Evolutionary conservation across 2,797 vertebrate genomes (phyloP).

Genomic region (Myotis pilosus): DNA sequence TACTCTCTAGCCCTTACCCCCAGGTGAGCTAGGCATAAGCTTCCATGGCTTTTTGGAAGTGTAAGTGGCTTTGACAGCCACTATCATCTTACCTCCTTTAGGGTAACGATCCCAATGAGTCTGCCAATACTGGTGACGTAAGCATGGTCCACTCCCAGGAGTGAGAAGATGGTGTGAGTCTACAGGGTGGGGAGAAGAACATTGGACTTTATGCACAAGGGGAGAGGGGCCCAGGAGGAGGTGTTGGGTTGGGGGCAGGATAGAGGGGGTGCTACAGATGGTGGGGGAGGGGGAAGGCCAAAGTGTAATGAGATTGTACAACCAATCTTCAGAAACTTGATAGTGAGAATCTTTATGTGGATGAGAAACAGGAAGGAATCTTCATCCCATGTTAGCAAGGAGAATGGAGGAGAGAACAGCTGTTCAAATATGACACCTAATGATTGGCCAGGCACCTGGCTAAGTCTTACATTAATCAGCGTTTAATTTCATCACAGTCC

Average conservation of each 20-base stretch:
- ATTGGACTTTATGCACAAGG: neutral
- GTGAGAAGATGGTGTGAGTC: constrained; percentile 97
- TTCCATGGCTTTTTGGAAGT: neutral
- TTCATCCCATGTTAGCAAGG: neutral
- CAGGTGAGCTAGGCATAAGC: neutral
- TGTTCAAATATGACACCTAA: neutral
- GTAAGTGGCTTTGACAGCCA: neutral
- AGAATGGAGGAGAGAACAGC: neutral
- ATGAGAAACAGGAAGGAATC: neutral
- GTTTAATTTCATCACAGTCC: neutral
- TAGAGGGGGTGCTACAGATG: neutral
- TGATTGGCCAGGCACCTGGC: neutral
- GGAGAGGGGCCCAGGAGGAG: neutral
- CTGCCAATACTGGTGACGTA: constrained; percentile 97
- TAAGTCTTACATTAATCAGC: neutral
- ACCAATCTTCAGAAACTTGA: neutral
- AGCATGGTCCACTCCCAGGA: constrained; percentile 95
- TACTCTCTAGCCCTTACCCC: constrained; percentile 59
- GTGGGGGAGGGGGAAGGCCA: neutral
- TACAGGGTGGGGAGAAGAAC: constrained; percentile 73
- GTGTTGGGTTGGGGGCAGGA: neutral
- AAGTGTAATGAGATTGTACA: neutral
- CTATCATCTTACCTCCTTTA: constrained; percentile 91
- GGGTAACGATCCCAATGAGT: constrained; percentile 95
- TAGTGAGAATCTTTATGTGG: neutral